Evolutionary conservation across 2,113 vertebrate genomes (phyloP).

Genomic region (Plotosus lineatus): DNA sequence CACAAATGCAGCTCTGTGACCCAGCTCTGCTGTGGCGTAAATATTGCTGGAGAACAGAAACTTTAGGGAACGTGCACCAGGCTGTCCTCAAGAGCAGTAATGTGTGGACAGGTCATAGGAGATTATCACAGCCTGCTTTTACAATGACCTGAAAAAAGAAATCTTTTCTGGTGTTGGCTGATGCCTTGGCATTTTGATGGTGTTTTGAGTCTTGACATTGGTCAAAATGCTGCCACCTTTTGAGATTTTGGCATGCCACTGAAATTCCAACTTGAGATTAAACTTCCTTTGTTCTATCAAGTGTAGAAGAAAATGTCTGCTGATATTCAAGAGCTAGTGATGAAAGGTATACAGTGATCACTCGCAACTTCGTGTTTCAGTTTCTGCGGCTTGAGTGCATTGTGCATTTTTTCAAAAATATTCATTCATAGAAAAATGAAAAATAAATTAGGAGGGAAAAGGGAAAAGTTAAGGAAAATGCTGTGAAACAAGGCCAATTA

Average conservation of each 20-base stretch:
- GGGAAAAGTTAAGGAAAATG: no score
- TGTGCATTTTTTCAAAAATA: no score
- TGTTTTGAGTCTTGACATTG: neutral
- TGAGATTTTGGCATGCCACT: no score
- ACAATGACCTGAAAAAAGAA: neutral
- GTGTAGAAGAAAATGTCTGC: neutral
- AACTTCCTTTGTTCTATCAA: neutral
- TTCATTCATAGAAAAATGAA: no score
- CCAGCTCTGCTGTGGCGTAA: slow-evolving; percentile 17
- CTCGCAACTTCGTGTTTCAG: no score
- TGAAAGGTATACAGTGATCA: no score
- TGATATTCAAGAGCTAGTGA: neutral
- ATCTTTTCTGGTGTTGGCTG: neutral
- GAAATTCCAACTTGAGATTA: neutral
- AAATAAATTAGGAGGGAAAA: no score
- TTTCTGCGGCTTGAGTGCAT: no score
- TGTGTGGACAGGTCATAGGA: slow-evolving; percentile 46
- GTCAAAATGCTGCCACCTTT: neutral
- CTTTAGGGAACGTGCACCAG: slow-evolving; percentile 43
- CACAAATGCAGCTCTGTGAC: neutral
- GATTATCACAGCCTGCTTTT: slow-evolving; percentile 25
- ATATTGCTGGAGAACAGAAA: slow-evolving; percentile 45
- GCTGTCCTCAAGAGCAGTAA: slow-evolving; percentile 47
- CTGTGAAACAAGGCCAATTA: no score
- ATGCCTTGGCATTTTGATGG: neutral